Evolutionary conservation across 1,140 invertebrate species (phyloP), one percentile per base, ranked within the genome.

Genomic region (Trissolcus basalis): DNA sequence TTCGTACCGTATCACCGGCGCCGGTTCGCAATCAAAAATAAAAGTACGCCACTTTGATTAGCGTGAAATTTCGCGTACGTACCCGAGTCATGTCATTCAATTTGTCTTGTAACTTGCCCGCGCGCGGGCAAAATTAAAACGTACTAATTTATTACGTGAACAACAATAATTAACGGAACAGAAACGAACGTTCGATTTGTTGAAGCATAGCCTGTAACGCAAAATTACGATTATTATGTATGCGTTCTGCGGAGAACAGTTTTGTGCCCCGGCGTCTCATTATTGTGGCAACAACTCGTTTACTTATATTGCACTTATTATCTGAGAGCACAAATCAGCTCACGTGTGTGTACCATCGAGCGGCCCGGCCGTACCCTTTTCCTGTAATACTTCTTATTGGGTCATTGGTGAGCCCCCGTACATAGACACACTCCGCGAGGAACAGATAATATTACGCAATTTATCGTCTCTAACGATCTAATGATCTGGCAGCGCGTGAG

Each of bases 381-480:
- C 69, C 69, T 69, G 75, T 73, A 73, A 78, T 59, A 70, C 61
- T 71, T 73, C 69, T 78, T 61, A 69, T 53, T 78, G 69, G 69
- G 75, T 78, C 75, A 78, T 65, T 73, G 69, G 68, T 77, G 49
- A 64, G 63, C 49, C 59, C 64, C 58, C 75, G 56, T 72, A 69
- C 68, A 72, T 64, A 64, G 75, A 12, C 75, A 59, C 47, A 54
- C 55, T 71, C 67, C 67, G 74, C 71, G 74, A 77, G 67, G 74
- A 77, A 71, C 63, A 68, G 51, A 71, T 63, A 69, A 69, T 68
- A 72, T 77, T 72, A 72, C 75, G 68, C 69, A 77, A 77, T 77
- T 77, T 77, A 77, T 77, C 75, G 75, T 77, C 75, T 71, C 69
- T 77, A 72, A 77, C 68, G 68, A 77, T 77, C 75, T 77, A 71